These are phyloP conservation scores for Hololepta plana DNA, from an alignment of 2,888 invertebrate genomes.

Conservation along the genomic window DNA sequence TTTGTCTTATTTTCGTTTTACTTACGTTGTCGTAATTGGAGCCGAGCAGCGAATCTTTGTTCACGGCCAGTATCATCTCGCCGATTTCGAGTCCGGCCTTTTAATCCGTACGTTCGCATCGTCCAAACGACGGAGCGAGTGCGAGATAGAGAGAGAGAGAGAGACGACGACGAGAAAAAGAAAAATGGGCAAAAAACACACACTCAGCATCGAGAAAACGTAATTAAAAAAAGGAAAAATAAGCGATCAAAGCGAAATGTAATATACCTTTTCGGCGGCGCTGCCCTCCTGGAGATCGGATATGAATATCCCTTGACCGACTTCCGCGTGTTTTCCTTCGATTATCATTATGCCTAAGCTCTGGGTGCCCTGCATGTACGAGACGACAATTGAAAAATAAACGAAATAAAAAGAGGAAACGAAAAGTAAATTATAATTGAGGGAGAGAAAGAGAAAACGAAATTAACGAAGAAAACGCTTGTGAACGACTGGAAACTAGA, in stretches of 20 bases:
- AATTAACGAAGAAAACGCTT: no score
- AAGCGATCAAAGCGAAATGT: no score
- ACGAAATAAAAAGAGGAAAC: slow-evolving; percentile 9
- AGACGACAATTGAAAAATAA: slow-evolving; percentile 13
- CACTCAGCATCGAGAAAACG: no score
- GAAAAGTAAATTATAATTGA: no score
- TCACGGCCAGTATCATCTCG: slow-evolving; percentile 92
- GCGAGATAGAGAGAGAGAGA: background rate
- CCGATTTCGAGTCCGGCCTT: slow-evolving; percentile 90
- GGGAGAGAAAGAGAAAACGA: no score
- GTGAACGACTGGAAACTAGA: no score
- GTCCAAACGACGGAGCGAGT: no score
- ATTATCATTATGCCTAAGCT: slow-evolving; percentile 90
- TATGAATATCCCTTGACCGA: slow-evolving; percentile 83
- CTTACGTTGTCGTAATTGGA: slow-evolving; percentile 73
- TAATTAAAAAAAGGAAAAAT: slow-evolving; percentile 5
- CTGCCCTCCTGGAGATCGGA: slow-evolving; percentile 85
- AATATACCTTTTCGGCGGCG: slow-evolving; percentile 58
- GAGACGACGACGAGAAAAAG: background rate
- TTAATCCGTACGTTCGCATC: no score
- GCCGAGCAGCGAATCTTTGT: slow-evolving; percentile 76
- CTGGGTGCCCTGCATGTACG: slow-evolving; percentile 47
- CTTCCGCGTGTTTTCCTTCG: slow-evolving; percentile 82
- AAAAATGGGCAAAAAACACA: slow-evolving; percentile 2
- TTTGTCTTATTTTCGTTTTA: no score